phyloP scores from a whole-genome alignment of 2,888 invertebrate species.

The Hirtodrosophila histrioides region DNA sequence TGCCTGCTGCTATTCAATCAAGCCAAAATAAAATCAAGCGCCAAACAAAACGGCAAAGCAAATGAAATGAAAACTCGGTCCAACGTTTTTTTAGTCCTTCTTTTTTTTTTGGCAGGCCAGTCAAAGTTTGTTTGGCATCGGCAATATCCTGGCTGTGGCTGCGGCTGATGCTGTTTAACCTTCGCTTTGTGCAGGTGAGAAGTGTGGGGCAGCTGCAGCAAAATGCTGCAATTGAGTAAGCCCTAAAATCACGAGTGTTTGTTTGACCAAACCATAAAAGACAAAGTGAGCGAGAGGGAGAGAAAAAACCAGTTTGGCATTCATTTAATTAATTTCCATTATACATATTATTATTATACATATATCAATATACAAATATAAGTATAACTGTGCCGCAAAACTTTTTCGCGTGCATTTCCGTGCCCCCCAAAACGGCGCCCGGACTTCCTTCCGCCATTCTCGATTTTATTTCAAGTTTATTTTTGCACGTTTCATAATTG shows the following conservation, averaged over 20 bases:
- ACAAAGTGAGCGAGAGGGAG: conserved; percentile 9
- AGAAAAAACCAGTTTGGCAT: conserved; percentile 25
- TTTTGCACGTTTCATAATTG: conserved; percentile 66
- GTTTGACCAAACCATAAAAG: conserved; percentile 43
- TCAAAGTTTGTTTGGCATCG: conserved; percentile 73
- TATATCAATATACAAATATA: conserved; percentile 9
- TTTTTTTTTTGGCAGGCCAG: conserved; percentile 56
- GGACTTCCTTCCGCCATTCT: conserved; percentile 29
- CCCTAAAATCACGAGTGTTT: conserved; percentile 15
- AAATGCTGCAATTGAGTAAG: conserved; percentile 39
- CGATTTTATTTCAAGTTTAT: conserved; percentile 45
- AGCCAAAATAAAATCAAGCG: conserved; percentile 55
- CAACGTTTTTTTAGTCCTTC: conserved; percentile 34
- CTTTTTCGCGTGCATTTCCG: conserved; percentile 58
- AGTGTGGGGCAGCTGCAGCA: conserved; percentile 7
- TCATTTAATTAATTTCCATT: conserved; percentile 60
- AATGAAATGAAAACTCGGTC: conserved; percentile 59
- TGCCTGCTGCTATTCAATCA: conserved; percentile 70
- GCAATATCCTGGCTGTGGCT: conserved; percentile 66
- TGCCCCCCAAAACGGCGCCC: conserved; percentile 49
- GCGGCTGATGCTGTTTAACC: conserved; percentile 56
- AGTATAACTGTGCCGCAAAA: conserved; percentile 15
- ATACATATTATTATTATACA: conserved; percentile 35
- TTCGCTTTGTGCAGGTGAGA: conserved; percentile 39
- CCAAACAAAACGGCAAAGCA: conserved; percentile 33